Conservation (phyloP, 2,888 invertebrate genomes). For the Papilio gigon region DNA sequence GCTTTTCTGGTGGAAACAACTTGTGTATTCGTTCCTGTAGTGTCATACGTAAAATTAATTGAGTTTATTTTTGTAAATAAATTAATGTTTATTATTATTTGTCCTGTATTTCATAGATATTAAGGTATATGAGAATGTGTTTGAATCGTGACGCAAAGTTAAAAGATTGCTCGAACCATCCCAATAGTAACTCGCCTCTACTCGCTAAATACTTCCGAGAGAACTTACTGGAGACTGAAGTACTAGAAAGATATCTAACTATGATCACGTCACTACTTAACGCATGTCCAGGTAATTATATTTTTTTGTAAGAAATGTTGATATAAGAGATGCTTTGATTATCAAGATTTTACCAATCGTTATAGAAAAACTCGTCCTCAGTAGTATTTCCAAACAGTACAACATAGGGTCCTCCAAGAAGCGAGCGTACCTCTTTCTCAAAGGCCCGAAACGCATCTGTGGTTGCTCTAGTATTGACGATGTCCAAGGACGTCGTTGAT, state of each 20-base stretch:
- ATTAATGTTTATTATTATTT: background rate
- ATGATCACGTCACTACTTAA: conserved; percentile 85
- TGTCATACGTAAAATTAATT: background rate
- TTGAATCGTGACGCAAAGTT: conserved; percentile 84
- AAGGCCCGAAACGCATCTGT: too few relatives aligned
- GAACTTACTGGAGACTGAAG: conserved; percentile 81
- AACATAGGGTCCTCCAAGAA: too few relatives aligned
- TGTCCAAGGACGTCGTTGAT: too few relatives aligned
- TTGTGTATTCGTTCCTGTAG: too few relatives aligned
- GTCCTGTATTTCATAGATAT: conserved; percentile 82
- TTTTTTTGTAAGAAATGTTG: conserved; percentile 1
- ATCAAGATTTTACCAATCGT: too few relatives aligned
- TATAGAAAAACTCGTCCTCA: too few relatives aligned
- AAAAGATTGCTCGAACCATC: conserved; percentile 81
- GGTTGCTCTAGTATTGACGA: too few relatives aligned
- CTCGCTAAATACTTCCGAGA: conserved; percentile 84
- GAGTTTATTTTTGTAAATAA: background rate
- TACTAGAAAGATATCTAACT: conserved; percentile 85
- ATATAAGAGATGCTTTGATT: too few relatives aligned
- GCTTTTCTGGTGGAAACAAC: too few relatives aligned
- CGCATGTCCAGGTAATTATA: conserved; percentile 84
- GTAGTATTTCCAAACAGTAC: too few relatives aligned
- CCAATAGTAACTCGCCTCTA: conserved; percentile 84
- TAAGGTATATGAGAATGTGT: conserved; percentile 91
- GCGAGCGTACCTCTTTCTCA: too few relatives aligned